These are phyloP conservation scores for Ectemnius lituratus DNA, from an alignment of 2,888 invertebrate species.

Conservation along the genomic window DNA sequence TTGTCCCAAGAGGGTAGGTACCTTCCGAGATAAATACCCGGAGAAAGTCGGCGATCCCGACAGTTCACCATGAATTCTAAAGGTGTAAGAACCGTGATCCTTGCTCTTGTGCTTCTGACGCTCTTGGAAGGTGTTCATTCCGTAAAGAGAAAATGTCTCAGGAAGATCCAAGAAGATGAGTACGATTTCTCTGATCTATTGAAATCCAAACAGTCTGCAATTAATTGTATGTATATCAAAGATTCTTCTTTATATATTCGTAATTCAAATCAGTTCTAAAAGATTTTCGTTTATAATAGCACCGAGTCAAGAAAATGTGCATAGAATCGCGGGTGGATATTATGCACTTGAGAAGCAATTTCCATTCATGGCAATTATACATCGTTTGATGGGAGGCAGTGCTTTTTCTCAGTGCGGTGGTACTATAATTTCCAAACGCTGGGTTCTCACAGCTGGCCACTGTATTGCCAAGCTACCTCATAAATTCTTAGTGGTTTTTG, in stretches of 20 bases:
- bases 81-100: slow-evolving; percentile 11
- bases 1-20: no score
- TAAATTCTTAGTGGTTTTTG: slow-evolving; percentile 54
- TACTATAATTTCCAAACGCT: slow-evolving; percentile 57
- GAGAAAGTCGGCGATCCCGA: slow-evolving; percentile 6
- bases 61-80: slow-evolving; percentile 30
- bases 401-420: slow-evolving; percentile 54
- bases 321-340: slow-evolving; percentile 51
- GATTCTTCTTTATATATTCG: no score
- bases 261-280: no score
- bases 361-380: slow-evolving; percentile 62
- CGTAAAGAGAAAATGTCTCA: background rate
- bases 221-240: no score
- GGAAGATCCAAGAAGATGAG: background rate
- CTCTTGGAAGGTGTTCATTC: slow-evolving; percentile 5
- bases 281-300: background rate
- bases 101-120: slow-evolving; percentile 2
- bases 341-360: slow-evolving; percentile 54
- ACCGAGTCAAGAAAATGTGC: slow-evolving; percentile 6
- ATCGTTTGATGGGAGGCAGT: slow-evolving; percentile 43
- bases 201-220: no score
- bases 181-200: background rate
- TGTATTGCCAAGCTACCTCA: slow-evolving; percentile 44
- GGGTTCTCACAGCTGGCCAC: slow-evolving; percentile 62
- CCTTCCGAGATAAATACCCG: slow-evolving; percentile 24